These are phyloP conservation scores for Agrotis ipsilon DNA, from an alignment of 2,888 invertebrate genomes.

Conservation along the genomic window DNA sequence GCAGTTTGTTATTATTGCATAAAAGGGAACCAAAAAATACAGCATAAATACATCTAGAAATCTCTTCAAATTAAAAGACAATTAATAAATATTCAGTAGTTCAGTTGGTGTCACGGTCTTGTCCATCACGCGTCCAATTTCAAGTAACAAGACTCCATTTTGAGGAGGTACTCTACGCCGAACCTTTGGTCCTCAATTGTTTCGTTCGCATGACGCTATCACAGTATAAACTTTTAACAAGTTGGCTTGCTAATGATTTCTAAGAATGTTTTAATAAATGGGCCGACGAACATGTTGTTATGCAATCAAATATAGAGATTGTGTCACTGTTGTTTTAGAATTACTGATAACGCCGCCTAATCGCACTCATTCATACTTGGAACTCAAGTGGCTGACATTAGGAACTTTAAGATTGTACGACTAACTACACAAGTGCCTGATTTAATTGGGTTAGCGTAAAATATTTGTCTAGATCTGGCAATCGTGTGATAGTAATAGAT, in stretches of 20 bases:
- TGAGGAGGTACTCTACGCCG: not conserved
- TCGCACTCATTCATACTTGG: constrained; percentile 44
- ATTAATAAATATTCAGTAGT: not conserved
- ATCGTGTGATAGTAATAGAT: not conserved
- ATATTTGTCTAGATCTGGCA: not conserved
- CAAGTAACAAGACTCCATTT: not conserved
- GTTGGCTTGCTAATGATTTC: constrained; percentile 61
- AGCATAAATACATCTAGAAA: constrained; percentile 3
- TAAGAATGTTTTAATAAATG: constrained; percentile 71
- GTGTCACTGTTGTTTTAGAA: constrained; percentile 64
- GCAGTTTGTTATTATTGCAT: too few relatives aligned
- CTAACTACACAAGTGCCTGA: not conserved
- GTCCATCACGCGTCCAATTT: constrained; percentile 36
- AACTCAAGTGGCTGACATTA: constrained; percentile 17
- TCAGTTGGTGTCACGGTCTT: constrained; percentile 23
- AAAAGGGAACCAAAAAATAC: too few relatives aligned
- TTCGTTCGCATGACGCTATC: constrained; percentile 27
- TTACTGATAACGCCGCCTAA: constrained; percentile 50
- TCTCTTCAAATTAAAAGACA: constrained; percentile 15
- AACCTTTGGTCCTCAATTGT: constrained; percentile 42
- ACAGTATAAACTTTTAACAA: constrained; percentile 22
- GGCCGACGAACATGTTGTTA: constrained; percentile 62
- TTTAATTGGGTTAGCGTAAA: constrained; percentile 1
- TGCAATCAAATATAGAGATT: constrained; percentile 64
- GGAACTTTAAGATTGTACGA: constrained; percentile 1